These are phyloP conservation scores for Dipodomys ordii DNA, from an alignment of 2,113 vertebrate species.

Conservation along the genomic window DNA sequence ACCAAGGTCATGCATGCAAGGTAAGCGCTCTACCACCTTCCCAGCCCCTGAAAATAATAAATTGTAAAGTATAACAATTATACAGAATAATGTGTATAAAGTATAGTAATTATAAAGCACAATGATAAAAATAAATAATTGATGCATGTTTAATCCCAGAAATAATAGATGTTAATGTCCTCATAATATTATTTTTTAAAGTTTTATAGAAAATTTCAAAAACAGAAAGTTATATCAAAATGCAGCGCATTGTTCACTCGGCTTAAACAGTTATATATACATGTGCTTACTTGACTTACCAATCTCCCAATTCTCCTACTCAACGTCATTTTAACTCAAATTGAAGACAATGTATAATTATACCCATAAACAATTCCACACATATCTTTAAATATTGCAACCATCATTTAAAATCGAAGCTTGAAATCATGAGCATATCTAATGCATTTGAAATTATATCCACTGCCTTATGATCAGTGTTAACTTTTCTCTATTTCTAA, in stretches of 20 bases:
- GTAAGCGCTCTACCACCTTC: too few species aligned
- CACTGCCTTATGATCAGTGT: background rate
- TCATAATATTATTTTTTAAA: background rate
- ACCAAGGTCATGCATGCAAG: too few species aligned
- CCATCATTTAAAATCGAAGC: too few species aligned
- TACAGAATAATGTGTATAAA: background rate
- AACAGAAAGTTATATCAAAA: too few species aligned
- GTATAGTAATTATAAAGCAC: background rate
- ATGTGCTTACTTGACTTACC: too few species aligned
- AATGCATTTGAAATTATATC: background rate
- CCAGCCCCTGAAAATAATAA: background rate
- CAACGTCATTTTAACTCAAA: too few species aligned
- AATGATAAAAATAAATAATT: background rate
- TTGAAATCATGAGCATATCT: background rate
- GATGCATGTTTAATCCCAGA: background rate
- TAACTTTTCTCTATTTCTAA: background rate
- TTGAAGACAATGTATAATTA: too few species aligned
- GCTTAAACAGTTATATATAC: too few species aligned
- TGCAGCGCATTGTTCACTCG: too few species aligned
- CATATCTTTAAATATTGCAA: too few species aligned
- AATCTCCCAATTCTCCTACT: too few species aligned
- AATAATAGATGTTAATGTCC: background rate
- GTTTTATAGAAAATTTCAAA: background rate
- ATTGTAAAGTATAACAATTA: background rate
- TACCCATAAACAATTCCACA: too few species aligned